These are phyloP conservation scores for Microcebus jonahi DNA, from an alignment of 2,113 vertebrate species.

Conservation along the genomic window DNA sequence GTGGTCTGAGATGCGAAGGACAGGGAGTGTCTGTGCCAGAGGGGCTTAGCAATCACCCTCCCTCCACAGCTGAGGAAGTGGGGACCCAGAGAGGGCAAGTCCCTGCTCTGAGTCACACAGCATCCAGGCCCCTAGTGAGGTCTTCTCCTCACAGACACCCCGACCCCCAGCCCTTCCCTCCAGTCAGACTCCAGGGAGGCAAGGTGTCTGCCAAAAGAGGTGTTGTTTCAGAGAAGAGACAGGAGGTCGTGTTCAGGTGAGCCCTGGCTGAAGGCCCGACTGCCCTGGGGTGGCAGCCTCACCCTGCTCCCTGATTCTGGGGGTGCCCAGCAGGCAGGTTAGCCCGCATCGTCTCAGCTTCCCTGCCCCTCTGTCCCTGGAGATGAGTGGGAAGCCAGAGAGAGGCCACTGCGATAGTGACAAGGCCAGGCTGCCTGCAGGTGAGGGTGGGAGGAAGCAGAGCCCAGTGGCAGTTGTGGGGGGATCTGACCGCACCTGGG, in stretches of 20 bases:
- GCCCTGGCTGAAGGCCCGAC: neutral
- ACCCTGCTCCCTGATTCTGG: fast-evolving
- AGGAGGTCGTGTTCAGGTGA: no score
- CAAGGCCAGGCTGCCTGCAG: neutral
- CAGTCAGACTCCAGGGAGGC: neutral
- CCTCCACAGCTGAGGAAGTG: neutral
- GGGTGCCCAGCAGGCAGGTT: neutral
- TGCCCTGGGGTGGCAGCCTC: no score
- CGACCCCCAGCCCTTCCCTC: neutral
- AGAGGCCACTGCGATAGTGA: neutral
- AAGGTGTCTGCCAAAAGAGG: neutral
- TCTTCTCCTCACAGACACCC: neutral
- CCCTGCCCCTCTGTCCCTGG: neutral
- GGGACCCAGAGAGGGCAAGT: neutral
- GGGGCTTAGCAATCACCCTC: no score
- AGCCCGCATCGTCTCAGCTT: neutral
- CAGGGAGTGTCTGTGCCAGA: fast-evolving
- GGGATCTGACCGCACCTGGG: fast-evolving
- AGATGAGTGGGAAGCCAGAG: neutral
- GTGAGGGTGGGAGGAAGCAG: neutral
- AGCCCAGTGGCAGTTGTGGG: fast-evolving
- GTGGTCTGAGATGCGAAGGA: neutral
- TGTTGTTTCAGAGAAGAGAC: neutral
- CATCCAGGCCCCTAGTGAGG: neutral
- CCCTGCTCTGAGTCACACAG: neutral